Base-by-base conservation (phyloP, 2,888 invertebrate genomes). In the Hedya salicella region DNA sequence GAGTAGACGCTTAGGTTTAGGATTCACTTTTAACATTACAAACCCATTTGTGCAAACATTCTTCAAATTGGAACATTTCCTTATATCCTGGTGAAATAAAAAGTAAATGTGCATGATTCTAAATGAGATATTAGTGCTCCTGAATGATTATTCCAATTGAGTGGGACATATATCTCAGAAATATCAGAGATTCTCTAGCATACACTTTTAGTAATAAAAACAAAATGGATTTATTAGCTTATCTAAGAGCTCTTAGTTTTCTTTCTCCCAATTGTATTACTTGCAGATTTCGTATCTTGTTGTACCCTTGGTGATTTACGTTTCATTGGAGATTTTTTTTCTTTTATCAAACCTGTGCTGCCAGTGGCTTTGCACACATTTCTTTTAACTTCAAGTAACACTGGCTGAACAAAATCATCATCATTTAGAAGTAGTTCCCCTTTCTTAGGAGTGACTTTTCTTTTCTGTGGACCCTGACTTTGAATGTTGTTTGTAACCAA, bases 301-400 rank as follows among this genome's bases (percentile, higher is more conserved):
- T 57, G 68, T 19, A 54, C 42, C 57, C 60, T 69, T 68, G 70
- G 71, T 21, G 70, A 71, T 39, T 74, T 79, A 56, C 70, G 74
- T 21, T 68, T 74, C 5, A 48, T 25, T 39, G 65, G 65, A 19
- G 53, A 17, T 42, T 54, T 59, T 44, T 65, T 65, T n/a, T 52
- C 2, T 11, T 44, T 53, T 25, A 25, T 9, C 21, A 25, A 30
- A 4, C 16, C 32, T 17, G 42, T 52, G 25, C 16, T 46, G 11
- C 6, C 39, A 11, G 30, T 11, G 42, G 21, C 11, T 61, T 61
- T 61, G 1, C 13, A 16, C 9, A 21, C 21, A 60, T 53, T 52
- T 63, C 68, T 62, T 57, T 62, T 67, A 13, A 59, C 19, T 16
- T 68, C 16, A 36, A 66, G 56, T 16, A 68, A 57, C 57, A 49